A percentile compares a stretch with the other conserved stretches of the same genome.
Conservation (phyloP, 2,888 invertebrate genomes). For the Xestia ashworthii region DNA sequence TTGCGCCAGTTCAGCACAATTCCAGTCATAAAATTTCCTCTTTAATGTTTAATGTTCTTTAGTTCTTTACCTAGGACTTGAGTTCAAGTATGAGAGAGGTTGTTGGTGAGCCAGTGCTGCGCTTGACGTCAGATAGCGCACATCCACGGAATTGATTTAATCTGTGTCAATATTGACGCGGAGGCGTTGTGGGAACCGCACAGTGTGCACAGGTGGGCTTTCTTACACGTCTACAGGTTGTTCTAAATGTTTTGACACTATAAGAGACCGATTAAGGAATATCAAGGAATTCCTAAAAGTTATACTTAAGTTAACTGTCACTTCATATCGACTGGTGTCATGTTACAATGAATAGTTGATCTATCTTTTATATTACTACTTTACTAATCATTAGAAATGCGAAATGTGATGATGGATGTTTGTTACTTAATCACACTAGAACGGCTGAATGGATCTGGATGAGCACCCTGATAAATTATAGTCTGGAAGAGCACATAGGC, state of each 20-base stretch:
- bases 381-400: not conserved
- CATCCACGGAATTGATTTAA: conserved; percentile 86
- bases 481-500: no score
- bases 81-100: conserved; percentile 32
- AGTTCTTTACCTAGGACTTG: conserved; percentile 26
- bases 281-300: not conserved
- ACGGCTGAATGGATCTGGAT: no score
- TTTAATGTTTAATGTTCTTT: not conserved
- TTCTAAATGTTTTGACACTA: conserved; percentile 13
- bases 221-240: conserved; percentile 68
- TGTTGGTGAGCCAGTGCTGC: conserved; percentile 18
- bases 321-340: not conserved
- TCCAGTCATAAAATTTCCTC: not conserved
- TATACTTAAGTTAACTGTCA: no score
- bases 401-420: not conserved
- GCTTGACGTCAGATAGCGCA: conserved; percentile 79
- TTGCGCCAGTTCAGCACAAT: no score
- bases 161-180: conserved; percentile 88
- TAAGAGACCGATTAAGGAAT: not conserved
- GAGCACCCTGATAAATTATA: no score
- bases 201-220: conserved; percentile 88
- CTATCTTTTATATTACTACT: no score
- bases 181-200: conserved; percentile 84
- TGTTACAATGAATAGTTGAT: not conserved
- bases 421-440: not conserved